Evolutionary conservation across 2,888 invertebrate genomes (phyloP).

Genomic region (Agrotis exclamationis): DNA sequence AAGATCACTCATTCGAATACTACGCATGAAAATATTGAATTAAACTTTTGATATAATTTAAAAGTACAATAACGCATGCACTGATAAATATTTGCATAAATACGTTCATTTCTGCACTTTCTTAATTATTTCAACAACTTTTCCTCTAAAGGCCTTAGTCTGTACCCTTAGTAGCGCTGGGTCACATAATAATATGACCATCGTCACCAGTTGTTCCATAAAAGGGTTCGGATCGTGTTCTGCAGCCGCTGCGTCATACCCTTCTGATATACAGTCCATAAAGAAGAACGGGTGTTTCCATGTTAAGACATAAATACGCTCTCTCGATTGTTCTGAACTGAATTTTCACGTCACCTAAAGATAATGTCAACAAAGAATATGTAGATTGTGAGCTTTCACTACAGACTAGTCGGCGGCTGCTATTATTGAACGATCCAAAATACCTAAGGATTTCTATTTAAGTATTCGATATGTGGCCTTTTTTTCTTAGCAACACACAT

Average conservation of each 20-base stretch:
- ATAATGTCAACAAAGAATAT: background rate
- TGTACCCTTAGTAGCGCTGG: background rate
- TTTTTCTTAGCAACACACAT: conserved; percentile 11
- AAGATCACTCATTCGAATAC: conserved; percentile 60
- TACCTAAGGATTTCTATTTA: background rate
- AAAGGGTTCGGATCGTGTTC: conserved; percentile 1
- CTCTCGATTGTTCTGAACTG: background rate
- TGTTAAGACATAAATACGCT: background rate
- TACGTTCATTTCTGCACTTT: conserved; percentile 10
- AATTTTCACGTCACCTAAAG: background rate
- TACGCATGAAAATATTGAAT: conserved; percentile 49
- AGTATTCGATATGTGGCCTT: background rate
- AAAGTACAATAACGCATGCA: conserved; percentile 23
- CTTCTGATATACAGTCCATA: background rate
- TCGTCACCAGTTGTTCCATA: background rate
- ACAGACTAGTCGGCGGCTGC: background rate
- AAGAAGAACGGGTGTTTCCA: background rate
- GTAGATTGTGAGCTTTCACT: background rate
- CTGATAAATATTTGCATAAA: conserved; percentile 8
- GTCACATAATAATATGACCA: conserved; percentile 9
- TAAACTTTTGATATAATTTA: conserved; percentile 1
- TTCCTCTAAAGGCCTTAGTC: background rate
- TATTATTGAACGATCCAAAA: background rate
- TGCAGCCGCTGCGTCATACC: conserved; percentile 12
- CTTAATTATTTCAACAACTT: conserved; percentile 1